Conservation (phyloP, 2,888 invertebrate genomes). For the Adineta ricciae region DNA sequence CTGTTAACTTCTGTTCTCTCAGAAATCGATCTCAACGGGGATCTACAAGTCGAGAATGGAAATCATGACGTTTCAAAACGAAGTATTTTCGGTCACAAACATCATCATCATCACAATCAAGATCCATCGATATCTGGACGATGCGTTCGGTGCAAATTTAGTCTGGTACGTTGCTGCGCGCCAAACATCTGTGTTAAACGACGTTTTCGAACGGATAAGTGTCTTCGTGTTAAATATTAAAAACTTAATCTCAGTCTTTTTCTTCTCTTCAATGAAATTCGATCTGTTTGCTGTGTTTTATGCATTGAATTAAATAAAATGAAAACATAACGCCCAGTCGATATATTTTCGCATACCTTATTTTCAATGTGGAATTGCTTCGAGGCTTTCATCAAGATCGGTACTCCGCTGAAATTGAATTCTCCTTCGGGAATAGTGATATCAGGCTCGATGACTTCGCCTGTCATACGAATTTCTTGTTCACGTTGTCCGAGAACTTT, state of each 20-base stretch:
- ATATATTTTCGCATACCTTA: conserved; percentile 38
- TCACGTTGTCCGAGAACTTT: conserved; percentile 45
- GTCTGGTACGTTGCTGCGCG: background rate
- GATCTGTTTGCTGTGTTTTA: background rate
- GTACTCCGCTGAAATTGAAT: conserved; percentile 49
- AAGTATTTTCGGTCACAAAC: background rate
- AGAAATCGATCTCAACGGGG: background rate
- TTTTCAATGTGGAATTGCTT: conserved; percentile 44
- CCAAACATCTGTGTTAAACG: background rate
- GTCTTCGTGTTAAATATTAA: background rate
- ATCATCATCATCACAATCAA: background rate
- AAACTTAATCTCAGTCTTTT: background rate
- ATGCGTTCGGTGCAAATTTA: background rate
- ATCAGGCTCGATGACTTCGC: conserved; percentile 46
- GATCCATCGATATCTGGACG: background rate
- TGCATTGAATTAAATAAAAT: no score
- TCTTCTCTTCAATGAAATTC: background rate
- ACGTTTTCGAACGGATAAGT: background rate
- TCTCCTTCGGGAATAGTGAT: conserved; percentile 46
- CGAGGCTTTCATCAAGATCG: conserved; percentile 45
- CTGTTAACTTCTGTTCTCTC: background rate
- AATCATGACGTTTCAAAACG: background rate
- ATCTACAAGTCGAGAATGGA: background rate
- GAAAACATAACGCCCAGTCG: no score
- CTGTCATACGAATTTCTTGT: conserved; percentile 48